These are phyloP conservation scores for Drosophila kohkoa DNA, from an alignment of 1,140 invertebrate genomes.

Conservation along the genomic window DNA sequence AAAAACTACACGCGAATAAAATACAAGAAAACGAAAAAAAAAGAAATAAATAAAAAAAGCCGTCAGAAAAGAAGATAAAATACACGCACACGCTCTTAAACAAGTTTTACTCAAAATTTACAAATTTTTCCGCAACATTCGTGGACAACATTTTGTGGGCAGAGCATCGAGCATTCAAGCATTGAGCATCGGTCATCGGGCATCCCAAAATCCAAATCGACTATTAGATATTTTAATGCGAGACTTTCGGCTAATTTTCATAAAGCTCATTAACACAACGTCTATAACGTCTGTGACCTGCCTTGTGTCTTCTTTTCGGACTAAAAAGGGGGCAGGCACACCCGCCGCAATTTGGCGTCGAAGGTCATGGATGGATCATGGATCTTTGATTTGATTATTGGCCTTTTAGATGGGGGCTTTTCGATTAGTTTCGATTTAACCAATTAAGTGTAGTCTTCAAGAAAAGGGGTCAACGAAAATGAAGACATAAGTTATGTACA, in stretches of 20 bases:
- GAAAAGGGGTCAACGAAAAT: constrained; percentile 14
- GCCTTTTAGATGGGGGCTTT: neutral
- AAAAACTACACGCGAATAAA: constrained; percentile 20
- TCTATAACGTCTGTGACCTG: neutral
- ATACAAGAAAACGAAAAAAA: constrained; percentile 18
- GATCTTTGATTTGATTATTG: neutral
- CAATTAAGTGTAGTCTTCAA: constrained; percentile 23
- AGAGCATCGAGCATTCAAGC: constrained; percentile 8
- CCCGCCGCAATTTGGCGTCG: constrained; percentile 34
- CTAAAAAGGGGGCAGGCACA: constrained; percentile 12
- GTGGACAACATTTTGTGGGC: constrained; percentile 53
- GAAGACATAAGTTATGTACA: too few species aligned
- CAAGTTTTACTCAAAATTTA: constrained; percentile 75
- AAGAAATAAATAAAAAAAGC: constrained; percentile 43
- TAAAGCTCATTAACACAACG: constrained; percentile 30
- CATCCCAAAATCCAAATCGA: constrained; percentile 13
- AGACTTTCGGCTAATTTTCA: constrained; percentile 43
- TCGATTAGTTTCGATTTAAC: constrained; percentile 23
- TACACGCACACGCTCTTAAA: constrained; percentile 54
- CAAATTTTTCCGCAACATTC: constrained; percentile 59
- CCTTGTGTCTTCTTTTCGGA: too few species aligned
- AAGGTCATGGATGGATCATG: constrained; percentile 35
- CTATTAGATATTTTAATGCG: constrained; percentile 42
- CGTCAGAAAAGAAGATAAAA: constrained; percentile 43
- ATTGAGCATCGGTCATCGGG: constrained; percentile 5